Base-by-base conservation (phyloP, 2,113 vertebrate species). In the Trichomycterus rosablanca region DNA sequence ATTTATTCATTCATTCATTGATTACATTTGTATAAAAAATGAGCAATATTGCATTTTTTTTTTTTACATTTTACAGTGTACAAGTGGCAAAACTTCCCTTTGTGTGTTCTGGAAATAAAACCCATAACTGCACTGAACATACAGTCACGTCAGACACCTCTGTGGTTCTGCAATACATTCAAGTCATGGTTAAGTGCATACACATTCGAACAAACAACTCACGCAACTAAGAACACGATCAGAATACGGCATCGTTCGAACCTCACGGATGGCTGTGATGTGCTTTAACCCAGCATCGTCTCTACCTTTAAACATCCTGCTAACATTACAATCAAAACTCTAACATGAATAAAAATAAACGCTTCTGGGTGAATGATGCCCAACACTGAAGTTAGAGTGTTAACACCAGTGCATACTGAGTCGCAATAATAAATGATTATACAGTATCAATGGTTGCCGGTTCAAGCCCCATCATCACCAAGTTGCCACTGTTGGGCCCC, bases 81-180 rank as follows among this genome's bases (percentile, higher is more conserved):
- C 72, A 73, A 74, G 68, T 73, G 72, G 20, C 37, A 62, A 66
- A 71, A 61, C 46, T 23, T 72, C 74, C 70, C 40, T 63, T 65
- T 68, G 65, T 63, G 52, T 42, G 49, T 64, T 37, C 57, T 73
- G 64, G 74, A 56, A 73, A 61, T 72, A 78, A 71, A 40, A 59
- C n/a, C 28, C 39, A 60, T 34, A 5, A 67, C 34, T 66, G 56
- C 70, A 81, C 80, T 71, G 46, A 78, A 78, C 57, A 35, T 68
- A 79, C 72, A 84, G 40, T 80, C 56, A 75, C 70, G 44, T 63
- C 61, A 63, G 73, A 76, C 76, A 82, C 80, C 84, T 52, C 83
- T 81, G 79, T 76, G 72, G 68, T 72, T 83, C 86, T 78, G 70
- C 84, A 83, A 87, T 89, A 92, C 92, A 93, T 91, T 93, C 61